These are phyloP conservation scores for Vanessa atalanta DNA, from an alignment of 1,140 invertebrate genomes.

Conservation along the genomic window DNA sequence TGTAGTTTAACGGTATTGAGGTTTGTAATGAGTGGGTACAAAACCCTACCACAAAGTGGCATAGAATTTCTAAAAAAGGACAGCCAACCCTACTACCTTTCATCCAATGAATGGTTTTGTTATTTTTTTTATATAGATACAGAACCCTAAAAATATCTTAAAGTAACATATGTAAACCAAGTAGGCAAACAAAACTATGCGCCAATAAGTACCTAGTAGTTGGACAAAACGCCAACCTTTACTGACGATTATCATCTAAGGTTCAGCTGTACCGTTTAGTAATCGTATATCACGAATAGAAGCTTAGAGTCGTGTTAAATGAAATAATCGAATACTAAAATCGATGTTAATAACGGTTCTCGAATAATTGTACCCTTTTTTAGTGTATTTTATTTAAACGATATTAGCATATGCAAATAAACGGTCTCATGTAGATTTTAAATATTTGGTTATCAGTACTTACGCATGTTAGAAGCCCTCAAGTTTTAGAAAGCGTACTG, in stretches of 20 bases:
- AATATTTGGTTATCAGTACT: neutral
- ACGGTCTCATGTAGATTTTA: neutral
- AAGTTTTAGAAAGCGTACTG: conserved; percentile 1
- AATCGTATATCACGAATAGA: conserved; percentile 10
- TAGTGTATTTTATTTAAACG: neutral
- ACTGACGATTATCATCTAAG: conserved; percentile 11
- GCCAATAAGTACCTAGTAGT: neutral
- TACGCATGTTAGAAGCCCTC: neutral
- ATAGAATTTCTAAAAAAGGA: too few species aligned
- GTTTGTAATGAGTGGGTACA: too few species aligned
- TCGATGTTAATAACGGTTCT: conserved; percentile 1
- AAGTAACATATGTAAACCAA: too few species aligned
- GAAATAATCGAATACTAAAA: neutral
- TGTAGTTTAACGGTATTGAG: too few species aligned
- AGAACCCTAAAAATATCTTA: too few species aligned
- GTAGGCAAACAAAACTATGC: neutral
- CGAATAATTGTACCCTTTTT: conserved; percentile 5
- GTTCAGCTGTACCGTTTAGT: conserved; percentile 12
- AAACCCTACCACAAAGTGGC: too few species aligned
- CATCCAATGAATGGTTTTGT: too few species aligned
- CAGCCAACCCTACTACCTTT: too few species aligned
- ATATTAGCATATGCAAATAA: conserved; percentile 7
- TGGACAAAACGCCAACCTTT: conserved; percentile 11
- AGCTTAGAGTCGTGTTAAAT: neutral
- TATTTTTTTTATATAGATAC: too few species aligned